Conservation (phyloP, 92 coral and sea anemone species). For the Micromussa lordhowensis region DNA sequence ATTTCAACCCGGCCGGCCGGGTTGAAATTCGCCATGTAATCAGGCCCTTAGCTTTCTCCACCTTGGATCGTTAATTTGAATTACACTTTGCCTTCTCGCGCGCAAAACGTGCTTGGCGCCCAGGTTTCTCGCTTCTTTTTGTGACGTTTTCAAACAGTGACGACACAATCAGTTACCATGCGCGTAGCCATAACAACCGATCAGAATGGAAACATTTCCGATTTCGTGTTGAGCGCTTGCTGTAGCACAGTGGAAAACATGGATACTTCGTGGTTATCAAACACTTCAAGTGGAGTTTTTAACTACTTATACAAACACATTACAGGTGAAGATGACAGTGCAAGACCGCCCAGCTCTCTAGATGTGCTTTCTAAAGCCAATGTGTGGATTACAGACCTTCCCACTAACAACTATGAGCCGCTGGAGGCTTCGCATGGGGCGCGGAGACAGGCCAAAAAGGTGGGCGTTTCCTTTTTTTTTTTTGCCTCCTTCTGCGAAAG, state of each 20-base stretch:
- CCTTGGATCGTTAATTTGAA: background rate
- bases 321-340: slow-evolving; percentile 7
- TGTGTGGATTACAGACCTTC: slow-evolving; percentile 19
- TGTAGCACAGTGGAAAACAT: background rate
- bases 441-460: slow-evolving; percentile 8
- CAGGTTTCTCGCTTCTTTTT: slow-evolving; percentile 8
- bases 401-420: slow-evolving; percentile 37
- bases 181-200: background rate
- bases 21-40: no score
- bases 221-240: slow-evolving; percentile 15
- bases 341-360: background rate
- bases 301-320: slow-evolving; percentile 15
- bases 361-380: slow-evolving; percentile 19
- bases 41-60: background rate
- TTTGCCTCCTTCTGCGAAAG: background rate
- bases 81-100: background rate
- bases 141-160: background rate
- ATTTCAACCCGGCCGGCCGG: no score
- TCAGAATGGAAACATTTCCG: background rate
- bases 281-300: slow-evolving; percentile 15
- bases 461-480: background rate
- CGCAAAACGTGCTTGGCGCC: background rate
- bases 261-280: slow-evolving; percentile 28
- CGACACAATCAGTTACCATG: slow-evolving; percentile 20
- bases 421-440: slow-evolving; percentile 9